Percentiles rank a stretch among this genome's conserved stretches.
Evolutionary conservation across 1,140 invertebrate genomes (phyloP).

Genomic region (Drosophila persimilis): DNA sequence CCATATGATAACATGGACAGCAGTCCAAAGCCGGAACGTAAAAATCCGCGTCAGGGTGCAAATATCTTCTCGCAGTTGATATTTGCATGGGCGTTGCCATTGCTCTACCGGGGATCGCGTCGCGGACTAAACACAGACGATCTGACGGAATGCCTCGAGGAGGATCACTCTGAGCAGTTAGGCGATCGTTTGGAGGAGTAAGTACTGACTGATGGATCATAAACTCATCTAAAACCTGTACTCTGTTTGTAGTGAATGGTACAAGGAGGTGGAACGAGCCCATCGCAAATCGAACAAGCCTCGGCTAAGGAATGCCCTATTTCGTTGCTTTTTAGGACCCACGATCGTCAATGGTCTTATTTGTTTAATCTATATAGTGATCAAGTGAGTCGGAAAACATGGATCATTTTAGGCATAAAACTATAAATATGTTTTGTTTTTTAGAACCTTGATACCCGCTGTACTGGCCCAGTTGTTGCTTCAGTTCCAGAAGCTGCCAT

Average conservation of each 20-base stretch:
- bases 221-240: not conserved
- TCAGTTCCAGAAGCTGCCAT: slow-evolving; percentile 64
- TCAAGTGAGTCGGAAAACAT: slow-evolving; percentile 78
- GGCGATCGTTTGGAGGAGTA: slow-evolving; percentile 82
- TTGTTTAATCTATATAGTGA: slow-evolving; percentile 80
- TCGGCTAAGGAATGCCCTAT: slow-evolving; percentile 80
- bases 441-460: slow-evolving; percentile 84
- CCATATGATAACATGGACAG: slow-evolving; percentile 73
- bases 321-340: slow-evolving; percentile 82
- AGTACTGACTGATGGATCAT: slow-evolving; percentile 12
- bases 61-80: slow-evolving; percentile 80
- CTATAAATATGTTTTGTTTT: not conserved
- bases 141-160: slow-evolving; percentile 73
- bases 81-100: slow-evolving; percentile 81
- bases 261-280: slow-evolving; percentile 83
- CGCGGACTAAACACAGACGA: slow-evolving; percentile 77
- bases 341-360: slow-evolving; percentile 83
- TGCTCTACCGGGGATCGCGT: slow-evolving; percentile 72
- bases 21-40: slow-evolving; percentile 69
- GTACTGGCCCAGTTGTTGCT: slow-evolving; percentile 83
- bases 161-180: slow-evolving; percentile 77
- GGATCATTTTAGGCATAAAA: not conserved
- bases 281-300: slow-evolving; percentile 80
- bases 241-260: slow-evolving; percentile 83
- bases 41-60: slow-evolving; percentile 76